Conservation (phyloP, 2,888 invertebrate genomes). For the Ametastegia equiseti region DNA sequence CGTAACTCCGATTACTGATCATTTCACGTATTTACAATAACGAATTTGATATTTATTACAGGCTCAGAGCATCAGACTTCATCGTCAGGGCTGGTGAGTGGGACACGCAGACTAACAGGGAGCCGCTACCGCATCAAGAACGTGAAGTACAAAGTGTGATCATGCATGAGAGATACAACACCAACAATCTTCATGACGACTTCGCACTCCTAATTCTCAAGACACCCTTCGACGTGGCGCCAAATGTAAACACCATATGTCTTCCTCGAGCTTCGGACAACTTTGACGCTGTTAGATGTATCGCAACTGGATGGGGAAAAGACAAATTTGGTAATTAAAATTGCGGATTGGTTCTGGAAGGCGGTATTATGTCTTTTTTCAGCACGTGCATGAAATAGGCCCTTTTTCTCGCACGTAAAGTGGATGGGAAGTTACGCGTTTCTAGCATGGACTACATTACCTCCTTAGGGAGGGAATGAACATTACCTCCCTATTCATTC, state of each 20-base stretch:
- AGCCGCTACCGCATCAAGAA: slow-evolving; percentile 85
- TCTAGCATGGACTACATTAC: no score
- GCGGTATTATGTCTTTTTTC: no score
- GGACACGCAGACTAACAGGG: slow-evolving; percentile 87
- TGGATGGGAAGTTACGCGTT: no score
- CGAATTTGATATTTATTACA: slow-evolving; percentile 49
- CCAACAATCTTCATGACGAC: slow-evolving; percentile 85
- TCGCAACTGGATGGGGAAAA: slow-evolving; percentile 88
- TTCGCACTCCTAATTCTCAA: slow-evolving; percentile 84
- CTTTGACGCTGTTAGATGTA: slow-evolving; percentile 79
- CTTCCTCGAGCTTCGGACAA: slow-evolving; percentile 78
- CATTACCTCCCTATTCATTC: no score
- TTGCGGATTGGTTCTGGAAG: no score
- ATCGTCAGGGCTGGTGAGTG: slow-evolving; percentile 87
- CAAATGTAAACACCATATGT: slow-evolving; percentile 86
- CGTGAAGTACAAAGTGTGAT: slow-evolving; percentile 79
- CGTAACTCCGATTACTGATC: neutral
- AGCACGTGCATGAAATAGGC: neutral
- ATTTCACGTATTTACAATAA: neutral
- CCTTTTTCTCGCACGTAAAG: neutral
- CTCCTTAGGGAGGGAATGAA: no score
- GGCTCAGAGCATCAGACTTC: slow-evolving; percentile 69
- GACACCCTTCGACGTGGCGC: slow-evolving; percentile 79
- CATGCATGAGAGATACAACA: slow-evolving; percentile 82
- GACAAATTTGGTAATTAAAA: slow-evolving; percentile 80